phyloP scores from a whole-genome alignment of 2,797 vertebrate genomes.

The Platyrinchus mystaceus region DNA sequence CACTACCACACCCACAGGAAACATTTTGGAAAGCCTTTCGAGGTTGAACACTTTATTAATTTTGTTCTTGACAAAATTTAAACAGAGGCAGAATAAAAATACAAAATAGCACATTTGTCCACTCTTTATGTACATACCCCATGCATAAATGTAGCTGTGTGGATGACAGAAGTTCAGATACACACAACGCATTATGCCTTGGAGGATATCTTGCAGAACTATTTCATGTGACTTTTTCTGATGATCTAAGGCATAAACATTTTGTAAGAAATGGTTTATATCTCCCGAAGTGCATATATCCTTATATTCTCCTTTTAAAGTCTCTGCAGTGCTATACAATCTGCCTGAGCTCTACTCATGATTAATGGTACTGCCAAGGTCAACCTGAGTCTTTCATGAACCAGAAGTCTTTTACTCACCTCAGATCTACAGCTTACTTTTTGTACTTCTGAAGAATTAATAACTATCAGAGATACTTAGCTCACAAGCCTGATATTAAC shows the following conservation, averaged over 20 bases:
- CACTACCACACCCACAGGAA: not conserved
- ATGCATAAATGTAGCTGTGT: not conserved
- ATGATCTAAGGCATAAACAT: not conserved
- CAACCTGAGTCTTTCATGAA: not conserved
- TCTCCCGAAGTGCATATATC: not conserved
- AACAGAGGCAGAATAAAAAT: not conserved
- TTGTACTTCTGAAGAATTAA: not conserved
- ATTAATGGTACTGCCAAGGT: not conserved
- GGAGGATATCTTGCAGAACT: not conserved
- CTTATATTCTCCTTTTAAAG: not conserved
- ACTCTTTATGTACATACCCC: not conserved
- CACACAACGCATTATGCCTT: not conserved
- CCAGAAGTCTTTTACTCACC: not conserved
- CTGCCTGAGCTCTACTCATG: not conserved
- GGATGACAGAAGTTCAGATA: not conserved
- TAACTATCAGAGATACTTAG: not conserved
- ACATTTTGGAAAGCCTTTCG: not conserved
- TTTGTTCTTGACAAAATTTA: not conserved
- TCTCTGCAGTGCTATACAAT: not conserved
- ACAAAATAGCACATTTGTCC: not conserved
- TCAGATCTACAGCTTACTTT: not conserved
- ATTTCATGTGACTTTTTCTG: not conserved
- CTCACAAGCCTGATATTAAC: not conserved
- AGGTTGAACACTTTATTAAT: not conserved
- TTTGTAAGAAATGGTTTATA: not conserved